Percentiles rank a stretch among this genome's conserved stretches.
These are phyloP conservation scores for Tetrax tetrax DNA, from an alignment of 2,113 vertebrate species.

Conservation along the genomic window DNA sequence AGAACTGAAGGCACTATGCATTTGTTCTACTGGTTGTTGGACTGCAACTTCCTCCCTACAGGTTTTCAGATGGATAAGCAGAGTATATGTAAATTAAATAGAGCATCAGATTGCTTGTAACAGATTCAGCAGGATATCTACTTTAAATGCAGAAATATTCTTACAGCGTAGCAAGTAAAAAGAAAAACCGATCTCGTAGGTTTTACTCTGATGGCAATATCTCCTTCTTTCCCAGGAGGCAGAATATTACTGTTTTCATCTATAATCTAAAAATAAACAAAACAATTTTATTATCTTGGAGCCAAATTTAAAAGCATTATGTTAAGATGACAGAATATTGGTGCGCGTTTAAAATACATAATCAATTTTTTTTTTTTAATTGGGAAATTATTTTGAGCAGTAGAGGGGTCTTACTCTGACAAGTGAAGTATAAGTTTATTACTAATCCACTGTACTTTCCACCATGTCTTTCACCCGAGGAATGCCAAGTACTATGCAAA, in stretches of 20 bases:
- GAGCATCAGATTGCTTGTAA: background rate
- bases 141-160: background rate
- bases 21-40: background rate
- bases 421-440: background rate
- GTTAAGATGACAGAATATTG: background rate
- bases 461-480: background rate
- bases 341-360: background rate
- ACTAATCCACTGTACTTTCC: background rate
- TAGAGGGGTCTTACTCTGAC: background rate
- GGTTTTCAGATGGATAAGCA: background rate
- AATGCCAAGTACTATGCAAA: background rate
- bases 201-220: conserved; percentile 79
- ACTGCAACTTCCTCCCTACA: background rate
- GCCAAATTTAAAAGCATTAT: background rate
- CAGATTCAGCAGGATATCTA: background rate
- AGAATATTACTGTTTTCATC: conserved; percentile 75
- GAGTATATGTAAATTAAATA: background rate
- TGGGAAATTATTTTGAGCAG: background rate
- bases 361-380: background rate
- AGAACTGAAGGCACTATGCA: background rate
- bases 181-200: conserved; percentile 74
- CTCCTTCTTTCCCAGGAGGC: conserved; percentile 79
- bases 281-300: background rate
- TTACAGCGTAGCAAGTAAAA: conserved; percentile 82
- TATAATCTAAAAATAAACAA: conserved; percentile 76